Evolutionary conservation across 2,888 invertebrate species (phyloP).

Genomic region (Apotomis turbidana): DNA sequence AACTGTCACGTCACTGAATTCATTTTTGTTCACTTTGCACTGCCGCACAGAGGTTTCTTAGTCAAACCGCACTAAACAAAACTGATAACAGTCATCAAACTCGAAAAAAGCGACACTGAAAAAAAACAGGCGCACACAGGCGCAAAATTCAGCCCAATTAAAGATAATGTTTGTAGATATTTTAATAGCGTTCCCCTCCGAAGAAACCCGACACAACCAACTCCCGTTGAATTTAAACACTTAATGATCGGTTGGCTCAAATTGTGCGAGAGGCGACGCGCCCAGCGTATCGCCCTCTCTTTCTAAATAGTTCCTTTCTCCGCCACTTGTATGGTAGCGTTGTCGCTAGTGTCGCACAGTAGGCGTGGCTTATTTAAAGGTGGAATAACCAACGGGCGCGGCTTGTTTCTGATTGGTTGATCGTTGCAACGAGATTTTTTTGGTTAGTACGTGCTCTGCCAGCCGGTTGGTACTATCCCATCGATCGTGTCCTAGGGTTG

Average conservation of each 20-base stretch:
- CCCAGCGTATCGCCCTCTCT: conserved; percentile 70
- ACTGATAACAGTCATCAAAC: conserved; percentile 80
- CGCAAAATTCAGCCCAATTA: conserved; percentile 83
- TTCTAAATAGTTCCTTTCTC: conserved; percentile 69
- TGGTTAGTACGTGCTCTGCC: conserved; percentile 70
- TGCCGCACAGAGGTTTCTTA: conserved; percentile 50
- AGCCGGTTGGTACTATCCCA: conserved; percentile 76
- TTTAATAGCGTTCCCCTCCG: conserved; percentile 83
- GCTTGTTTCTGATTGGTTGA: conserved; percentile 62
- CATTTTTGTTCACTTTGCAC: conserved; percentile 65
- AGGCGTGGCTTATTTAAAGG: conserved; percentile 65
- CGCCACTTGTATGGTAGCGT: conserved; percentile 70
- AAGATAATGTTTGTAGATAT: conserved; percentile 84
- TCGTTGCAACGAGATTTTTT: conserved; percentile 72
- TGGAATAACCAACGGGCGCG: conserved; percentile 63
- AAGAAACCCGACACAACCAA: conserved; percentile 83
- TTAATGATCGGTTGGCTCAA: conserved; percentile 84
- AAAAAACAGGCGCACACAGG: conserved; percentile 79
- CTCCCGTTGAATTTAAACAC: conserved; percentile 83
- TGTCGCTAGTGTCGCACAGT: conserved; percentile 66
- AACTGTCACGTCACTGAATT: conserved; percentile 74
- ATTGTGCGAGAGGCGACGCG: conserved; percentile 82
- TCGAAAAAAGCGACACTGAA: conserved; percentile 79
- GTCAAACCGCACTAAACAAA: conserved; percentile 69
- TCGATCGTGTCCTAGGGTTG: conserved; percentile 78